Evolutionary conservation across 2,113 vertebrate genomes (phyloP), one percentile per base, ranked within the genome.

Genomic region (Pseudorhombus dupliciocellatus): DNA sequence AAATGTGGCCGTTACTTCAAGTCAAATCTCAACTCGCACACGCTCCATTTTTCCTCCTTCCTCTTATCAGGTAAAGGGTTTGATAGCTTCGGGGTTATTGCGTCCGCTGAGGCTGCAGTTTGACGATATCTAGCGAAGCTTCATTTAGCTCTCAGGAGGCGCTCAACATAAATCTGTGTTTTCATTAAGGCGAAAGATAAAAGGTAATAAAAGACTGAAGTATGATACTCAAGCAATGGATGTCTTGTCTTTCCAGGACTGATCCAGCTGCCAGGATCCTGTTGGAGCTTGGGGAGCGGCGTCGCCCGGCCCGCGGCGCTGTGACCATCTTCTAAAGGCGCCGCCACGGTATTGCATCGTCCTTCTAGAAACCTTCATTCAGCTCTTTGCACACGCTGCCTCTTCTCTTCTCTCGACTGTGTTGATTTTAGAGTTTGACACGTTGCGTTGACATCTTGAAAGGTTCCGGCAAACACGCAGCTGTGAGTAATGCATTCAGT

Each of bases 371-470:
- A 62, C 50, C 12, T 42, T 68, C 10, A 4, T 69, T 72, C 11
- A 65, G 31, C 37, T 62, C 34, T 16, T 64, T 67, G 30, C 48
- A 50, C 22, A 26, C 51, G 18, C 4, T 24, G 31, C 34, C 30
- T n/a, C 67, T 67, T 34, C 46, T 69, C 50, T 50, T 50, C 11
- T 4, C 25, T 28, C 46, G 42, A 18, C 42, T 20, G 24, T 48
- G 59, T 59, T 78, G 55, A 68, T 78, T 75, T 58, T 12, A 61
- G 16, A 26, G 22, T 64, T 77, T 25, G 64, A 70, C 54, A 26
- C 65, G 65, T 67, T n/a, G 16, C 44, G 57, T 5, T 59, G n/a
- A 42, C 40, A 21, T 52, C 26, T 5, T n/a, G 18, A 20, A n/a
- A 50, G 46, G 46, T 1, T n/a, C 46, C 21, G 46, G 46, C 46